Conservation (phyloP, 2,797 vertebrate species). For the Ceryle rudis region DNA sequence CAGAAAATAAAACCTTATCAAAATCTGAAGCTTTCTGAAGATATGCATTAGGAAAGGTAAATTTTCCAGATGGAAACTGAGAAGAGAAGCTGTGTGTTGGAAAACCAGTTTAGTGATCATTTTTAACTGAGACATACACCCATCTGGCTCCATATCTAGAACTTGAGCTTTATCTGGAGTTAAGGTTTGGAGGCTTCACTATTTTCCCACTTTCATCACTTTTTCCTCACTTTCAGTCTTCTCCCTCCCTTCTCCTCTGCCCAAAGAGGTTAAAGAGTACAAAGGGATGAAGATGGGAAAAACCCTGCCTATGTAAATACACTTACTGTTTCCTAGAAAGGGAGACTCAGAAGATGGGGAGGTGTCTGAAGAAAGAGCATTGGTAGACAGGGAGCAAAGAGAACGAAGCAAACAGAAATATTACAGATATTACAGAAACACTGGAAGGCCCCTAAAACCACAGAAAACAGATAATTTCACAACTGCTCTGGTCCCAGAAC, state of each 20-base stretch:
- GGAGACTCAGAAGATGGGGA: not conserved
- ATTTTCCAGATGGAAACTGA: conserved; percentile 4
- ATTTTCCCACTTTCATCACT: not conserved
- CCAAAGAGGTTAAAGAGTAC: not conserved
- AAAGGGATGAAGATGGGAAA: not conserved
- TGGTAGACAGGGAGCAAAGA: not conserved
- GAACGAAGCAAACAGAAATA: not conserved
- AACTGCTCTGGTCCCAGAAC: not conserved
- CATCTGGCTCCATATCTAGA: not conserved
- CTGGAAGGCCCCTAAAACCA: not conserved
- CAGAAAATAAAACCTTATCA: not conserved
- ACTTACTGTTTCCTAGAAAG: not conserved
- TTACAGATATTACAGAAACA: not conserved
- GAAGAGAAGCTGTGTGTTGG: not conserved
- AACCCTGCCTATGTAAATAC: not conserved
- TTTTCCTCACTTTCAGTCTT: not conserved
- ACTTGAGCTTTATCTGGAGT: not conserved
- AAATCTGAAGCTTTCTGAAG: conserved; percentile 8
- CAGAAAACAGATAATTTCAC: not conserved
- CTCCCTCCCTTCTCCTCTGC: not conserved
- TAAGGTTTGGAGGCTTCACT: not conserved
- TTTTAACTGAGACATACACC: not conserved
- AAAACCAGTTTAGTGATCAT: not conserved
- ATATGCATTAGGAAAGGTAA: not conserved
- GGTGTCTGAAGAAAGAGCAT: not conserved